Evolutionary conservation across 2,113 vertebrate species (phyloP).

Genomic region (Turdus rufiventris): DNA sequence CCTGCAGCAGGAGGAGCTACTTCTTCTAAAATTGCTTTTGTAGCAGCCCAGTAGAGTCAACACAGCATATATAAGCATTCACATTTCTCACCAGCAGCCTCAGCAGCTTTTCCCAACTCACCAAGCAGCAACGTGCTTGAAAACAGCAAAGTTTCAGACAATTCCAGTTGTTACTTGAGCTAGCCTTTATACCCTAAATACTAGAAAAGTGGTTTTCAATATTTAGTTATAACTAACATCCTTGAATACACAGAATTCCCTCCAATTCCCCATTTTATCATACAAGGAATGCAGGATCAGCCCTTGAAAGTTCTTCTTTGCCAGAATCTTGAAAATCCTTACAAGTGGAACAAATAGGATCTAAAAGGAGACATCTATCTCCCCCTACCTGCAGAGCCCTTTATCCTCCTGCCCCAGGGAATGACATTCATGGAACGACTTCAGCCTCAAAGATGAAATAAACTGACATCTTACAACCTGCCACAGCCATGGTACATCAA

Average conservation of each 20-base stretch:
- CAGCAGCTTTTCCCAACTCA: neutral
- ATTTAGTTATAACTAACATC: neutral
- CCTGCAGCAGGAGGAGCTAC: slow-evolving; percentile 2
- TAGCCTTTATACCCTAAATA: neutral
- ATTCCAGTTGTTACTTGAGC: neutral
- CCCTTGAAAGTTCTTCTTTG: neutral
- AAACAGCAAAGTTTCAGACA: neutral
- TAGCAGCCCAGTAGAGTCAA: neutral
- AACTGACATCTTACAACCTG: neutral
- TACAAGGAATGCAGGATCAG: neutral
- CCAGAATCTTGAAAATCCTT: neutral
- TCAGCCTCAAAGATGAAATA: neutral
- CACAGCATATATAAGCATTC: neutral
- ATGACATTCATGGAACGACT: neutral
- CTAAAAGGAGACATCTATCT: neutral
- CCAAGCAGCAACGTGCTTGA: neutral
- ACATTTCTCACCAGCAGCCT: neutral
- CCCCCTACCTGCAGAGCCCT: slow-evolving; percentile 33
- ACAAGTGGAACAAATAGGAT: neutral
- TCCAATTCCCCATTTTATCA: neutral
- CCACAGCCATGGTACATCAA: neutral
- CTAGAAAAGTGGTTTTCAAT: neutral
- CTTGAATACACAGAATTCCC: neutral
- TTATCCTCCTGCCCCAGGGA: neutral
- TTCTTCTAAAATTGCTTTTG: neutral